Base-by-base conservation (phyloP, 2,888 invertebrate genomes). In the Poecilus cupreus region DNA sequence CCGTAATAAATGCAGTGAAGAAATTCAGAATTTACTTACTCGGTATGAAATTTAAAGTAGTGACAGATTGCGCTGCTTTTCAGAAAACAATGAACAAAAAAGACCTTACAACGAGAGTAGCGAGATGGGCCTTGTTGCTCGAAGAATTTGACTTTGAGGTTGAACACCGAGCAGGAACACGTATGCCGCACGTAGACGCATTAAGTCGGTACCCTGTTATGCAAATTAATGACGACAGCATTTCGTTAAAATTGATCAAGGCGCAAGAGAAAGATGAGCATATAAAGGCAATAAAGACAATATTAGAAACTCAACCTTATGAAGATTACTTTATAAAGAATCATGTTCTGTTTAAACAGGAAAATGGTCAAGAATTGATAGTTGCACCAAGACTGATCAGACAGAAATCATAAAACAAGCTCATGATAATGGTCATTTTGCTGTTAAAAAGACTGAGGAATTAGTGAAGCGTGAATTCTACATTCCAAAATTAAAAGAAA, bases 21-120 rank as follows among this genome's bases (percentile, higher is more conserved):
- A 87, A 86, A 75, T 88, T 87, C 82, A 57, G 86, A 13, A 82
- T 86, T 0, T 87, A 87, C 81, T 74, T 88, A n/a, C n/a, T 8
- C 54, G 86, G 86, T 4, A 74, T 82, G 26, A 64, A 83, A 22
- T 87, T 87, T 60, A 87, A 85, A 82, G 85, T 87, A 16, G 82
- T 87, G 3, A 87, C 86, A 0, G 87, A 88, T 82, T 88, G 87
- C 64, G 82, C 83, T 16, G 85, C 87, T 2, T 87, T 88, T 60
- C 80, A 85, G 18, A 83, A 83, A 80, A 87, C 87, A 0, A 85
- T 88, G 85, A 54, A 83, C 0, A 88, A 88, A 72, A 83, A 74
- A 20, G 85, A 85, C 26, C 5, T 26, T 3, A 26, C 26, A 26
- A 26, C 70, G 78, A 86, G 6, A 82, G 82, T 2, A 43, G 82